Evolutionary conservation across 2,888 invertebrate species (phyloP).

Genomic region (Stramonita haemastoma): DNA sequence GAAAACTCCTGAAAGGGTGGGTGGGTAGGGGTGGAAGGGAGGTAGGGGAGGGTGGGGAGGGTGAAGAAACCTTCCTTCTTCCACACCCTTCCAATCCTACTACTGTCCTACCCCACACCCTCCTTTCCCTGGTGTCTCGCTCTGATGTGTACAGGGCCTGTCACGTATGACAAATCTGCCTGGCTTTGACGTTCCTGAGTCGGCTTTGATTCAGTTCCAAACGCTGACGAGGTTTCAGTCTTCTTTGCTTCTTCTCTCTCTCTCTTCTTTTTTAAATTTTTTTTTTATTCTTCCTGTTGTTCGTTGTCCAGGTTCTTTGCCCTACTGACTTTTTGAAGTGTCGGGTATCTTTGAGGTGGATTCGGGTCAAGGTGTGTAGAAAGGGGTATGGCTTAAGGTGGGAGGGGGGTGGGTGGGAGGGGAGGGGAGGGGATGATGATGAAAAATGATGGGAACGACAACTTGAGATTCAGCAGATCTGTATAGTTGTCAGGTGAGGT

Average conservation of each 20-base stretch:
- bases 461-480: background rate
- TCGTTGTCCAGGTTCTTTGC: no score
- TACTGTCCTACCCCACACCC: background rate
- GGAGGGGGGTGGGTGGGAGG: background rate
- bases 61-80: background rate
- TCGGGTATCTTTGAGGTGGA: background rate
- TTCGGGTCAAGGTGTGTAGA: conserved; percentile 15
- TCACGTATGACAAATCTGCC: conserved; percentile 40
- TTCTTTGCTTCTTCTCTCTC: background rate
- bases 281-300: background rate
- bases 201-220: conserved; percentile 3
- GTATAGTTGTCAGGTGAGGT: background rate
- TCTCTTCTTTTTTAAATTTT: background rate
- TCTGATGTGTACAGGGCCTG: conserved; percentile 24
- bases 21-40: no score
- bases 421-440: background rate
- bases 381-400: background rate
- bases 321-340: background rate
- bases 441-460: background rate
- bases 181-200: background rate
- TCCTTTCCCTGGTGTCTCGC: background rate
- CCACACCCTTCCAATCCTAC: background rate
- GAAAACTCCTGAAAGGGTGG: background rate
- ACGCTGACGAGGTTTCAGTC: background rate
- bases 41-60: no score